Evolutionary conservation across 2,888 invertebrate genomes (phyloP).

Genomic region (Aplocera efformata): DNA sequence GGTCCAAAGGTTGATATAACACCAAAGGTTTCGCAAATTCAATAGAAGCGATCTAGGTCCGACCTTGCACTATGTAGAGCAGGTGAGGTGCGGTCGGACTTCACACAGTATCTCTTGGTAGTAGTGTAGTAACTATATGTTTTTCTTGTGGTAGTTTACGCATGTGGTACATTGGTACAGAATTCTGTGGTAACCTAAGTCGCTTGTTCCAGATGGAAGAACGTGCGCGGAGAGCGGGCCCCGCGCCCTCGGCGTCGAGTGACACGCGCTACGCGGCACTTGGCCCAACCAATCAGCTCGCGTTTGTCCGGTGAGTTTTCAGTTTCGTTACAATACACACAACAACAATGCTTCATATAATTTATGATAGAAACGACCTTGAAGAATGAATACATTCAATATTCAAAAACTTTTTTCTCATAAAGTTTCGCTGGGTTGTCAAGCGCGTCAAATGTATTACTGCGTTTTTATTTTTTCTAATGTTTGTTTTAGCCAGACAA

Average conservation of each 20-base stretch:
- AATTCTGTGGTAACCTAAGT: slow-evolving; percentile 47
- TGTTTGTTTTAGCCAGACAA: too few species aligned
- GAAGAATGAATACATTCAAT: too few species aligned
- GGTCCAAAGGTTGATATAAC: neutral
- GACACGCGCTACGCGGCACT: slow-evolving; percentile 60
- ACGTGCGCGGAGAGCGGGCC: slow-evolving; percentile 61
- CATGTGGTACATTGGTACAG: slow-evolving; percentile 3
- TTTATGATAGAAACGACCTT: neutral
- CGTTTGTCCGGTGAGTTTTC: slow-evolving; percentile 58
- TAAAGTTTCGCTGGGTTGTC: too few species aligned
- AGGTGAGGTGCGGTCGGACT: slow-evolving; percentile 32
- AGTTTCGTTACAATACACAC: slow-evolving; percentile 26
- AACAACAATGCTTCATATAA: slow-evolving; percentile 1
- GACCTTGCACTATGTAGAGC: slow-evolving; percentile 29
- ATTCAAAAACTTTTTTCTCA: too few species aligned
- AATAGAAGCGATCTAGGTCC: slow-evolving; percentile 12
- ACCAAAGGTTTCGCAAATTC: slow-evolving; percentile 10
- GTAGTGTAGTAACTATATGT: slow-evolving; percentile 3
- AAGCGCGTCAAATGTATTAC: too few species aligned
- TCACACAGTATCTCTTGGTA: slow-evolving; percentile 7
- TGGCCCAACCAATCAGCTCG: slow-evolving; percentile 48
- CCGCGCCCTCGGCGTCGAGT: slow-evolving; percentile 65
- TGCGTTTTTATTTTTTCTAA: too few species aligned
- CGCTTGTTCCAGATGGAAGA: slow-evolving; percentile 71
- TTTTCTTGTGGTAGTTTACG: slow-evolving; percentile 1